Evolutionary conservation across 2,888 invertebrate species (phyloP), one percentile per base, ranked within the genome.

Genomic region (Tuta absoluta): DNA sequence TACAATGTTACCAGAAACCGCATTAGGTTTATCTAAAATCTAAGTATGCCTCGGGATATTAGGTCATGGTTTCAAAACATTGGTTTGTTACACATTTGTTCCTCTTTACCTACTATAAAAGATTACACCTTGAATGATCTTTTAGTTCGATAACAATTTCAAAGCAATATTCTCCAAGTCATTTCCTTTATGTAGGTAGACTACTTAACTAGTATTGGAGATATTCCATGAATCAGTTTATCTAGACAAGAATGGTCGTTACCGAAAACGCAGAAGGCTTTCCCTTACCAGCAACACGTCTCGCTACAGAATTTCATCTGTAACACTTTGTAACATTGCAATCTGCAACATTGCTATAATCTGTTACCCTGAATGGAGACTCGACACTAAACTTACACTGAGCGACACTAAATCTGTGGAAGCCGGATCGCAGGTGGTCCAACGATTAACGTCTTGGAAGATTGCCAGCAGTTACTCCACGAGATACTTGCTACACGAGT

Each of bases 341-440:
- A 17, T 56, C 33, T 33, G 56, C 33, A 33, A 56, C 56, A 33
- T 17, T 12, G 14, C 37, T 33, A 17, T 37, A 58, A 57, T 33
- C 33, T 61, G 61, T 60, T n/a, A 45, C 60, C 19, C 49, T 49
- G 41, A 61, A 49, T 24, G 49, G 49, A 49, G 59, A 37, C 64
- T 60, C 56, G 60, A 64, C 61, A 56, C 33, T 56, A 56, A 56
- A 56, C 56, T 56, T 33, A 17, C 33, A 51, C 63, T 49, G 61
- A 61, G 21, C 51, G 66, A 63, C 66, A 59, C 64, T 66, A 64
- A 66, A 64, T 64, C 66, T 66, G n/a, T 21, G 28, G 48, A 68
- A 69, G 76, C 75, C 74, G 73, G 77, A 75, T 76, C 76, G 77
- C 80, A 81, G 82, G 79, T 82, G 79, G 74, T 73, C 76, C 75